phyloP scores from a whole-genome alignment of 2,888 invertebrate species.

The Heliconius ethilla region DNA sequence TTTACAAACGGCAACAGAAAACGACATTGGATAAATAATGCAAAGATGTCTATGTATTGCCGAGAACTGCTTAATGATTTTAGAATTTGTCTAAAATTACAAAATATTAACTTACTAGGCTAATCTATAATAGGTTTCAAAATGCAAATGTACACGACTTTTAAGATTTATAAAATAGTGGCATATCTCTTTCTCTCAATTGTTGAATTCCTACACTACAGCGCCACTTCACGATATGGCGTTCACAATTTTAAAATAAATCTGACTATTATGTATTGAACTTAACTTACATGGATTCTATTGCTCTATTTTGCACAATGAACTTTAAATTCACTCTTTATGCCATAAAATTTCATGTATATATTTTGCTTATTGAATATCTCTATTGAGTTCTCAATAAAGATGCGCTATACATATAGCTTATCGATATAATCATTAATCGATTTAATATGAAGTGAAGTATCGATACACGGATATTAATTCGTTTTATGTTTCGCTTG shows the following conservation, averaged over 20 bases:
- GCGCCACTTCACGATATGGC: constrained; percentile 48
- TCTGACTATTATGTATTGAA: constrained; percentile 16
- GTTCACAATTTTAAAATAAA: constrained; percentile 38
- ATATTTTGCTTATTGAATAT: constrained; percentile 33
- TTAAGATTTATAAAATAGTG: constrained; percentile 46
- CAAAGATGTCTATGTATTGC: constrained; percentile 26
- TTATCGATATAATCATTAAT: constrained; percentile 1
- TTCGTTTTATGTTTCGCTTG: background rate
- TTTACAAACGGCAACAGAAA: constrained; percentile 43
- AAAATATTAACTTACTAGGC: background rate
- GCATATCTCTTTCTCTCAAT: constrained; percentile 49
- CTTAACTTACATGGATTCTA: constrained; percentile 30
- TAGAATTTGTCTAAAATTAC: background rate
- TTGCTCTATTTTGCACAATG: constrained; percentile 28
- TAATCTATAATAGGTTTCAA: background rate
- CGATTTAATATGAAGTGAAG: background rate
- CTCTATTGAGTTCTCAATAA: constrained; percentile 23
- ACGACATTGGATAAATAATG: constrained; percentile 48
- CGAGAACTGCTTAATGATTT: constrained; percentile 6
- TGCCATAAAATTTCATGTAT: constrained; percentile 26
- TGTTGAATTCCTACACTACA: constrained; percentile 44
- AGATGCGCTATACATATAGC: constrained; percentile 18
- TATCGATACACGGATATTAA: background rate
- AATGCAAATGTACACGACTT: constrained; percentile 34
- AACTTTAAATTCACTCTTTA: constrained; percentile 19